A percentile compares a stretch with the other conserved stretches of the same genome.
These are phyloP conservation scores for Virgularia gustaviana DNA, from an alignment of 92 coral and sea anemone genomes.

Conservation along the genomic window DNA sequence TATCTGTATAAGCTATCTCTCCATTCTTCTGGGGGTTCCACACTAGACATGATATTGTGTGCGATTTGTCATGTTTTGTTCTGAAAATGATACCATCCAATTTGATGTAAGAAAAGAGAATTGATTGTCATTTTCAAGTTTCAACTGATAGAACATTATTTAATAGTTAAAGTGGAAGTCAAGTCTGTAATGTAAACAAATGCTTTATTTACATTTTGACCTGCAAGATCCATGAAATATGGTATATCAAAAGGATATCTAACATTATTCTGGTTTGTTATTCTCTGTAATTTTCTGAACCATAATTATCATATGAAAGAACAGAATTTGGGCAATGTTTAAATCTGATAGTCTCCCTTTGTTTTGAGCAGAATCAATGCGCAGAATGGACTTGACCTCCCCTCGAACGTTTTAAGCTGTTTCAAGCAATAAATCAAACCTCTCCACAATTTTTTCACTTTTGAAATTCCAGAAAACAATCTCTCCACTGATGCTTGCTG, in stretches of 20 bases:
- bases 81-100: conserved; percentile 49
- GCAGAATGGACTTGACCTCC: too few relatives aligned
- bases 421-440: conserved; percentile 40
- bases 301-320: too few relatives aligned
- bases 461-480: conserved; percentile 79
- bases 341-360: too few relatives aligned
- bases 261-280: too few relatives aligned
- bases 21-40: conserved; percentile 80
- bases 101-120: background rate
- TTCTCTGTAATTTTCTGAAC: too few relatives aligned
- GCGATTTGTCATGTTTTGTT: conserved; percentile 73
- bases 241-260: too few relatives aligned
- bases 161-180: background rate
- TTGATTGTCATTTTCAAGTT: background rate
- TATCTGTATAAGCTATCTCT: conserved; percentile 95
- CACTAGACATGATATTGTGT: conserved; percentile 70
- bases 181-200: too few relatives aligned
- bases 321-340: too few relatives aligned
- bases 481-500: conserved; percentile 81
- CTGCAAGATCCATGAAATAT: too few relatives aligned
- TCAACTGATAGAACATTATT: background rate
- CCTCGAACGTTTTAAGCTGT: too few relatives aligned
- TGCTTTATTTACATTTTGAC: too few relatives aligned
- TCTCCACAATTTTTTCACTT: conserved; percentile 64
- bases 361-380: too few relatives aligned